Conservation (phyloP, 2,888 invertebrate species). For the Busseola fusca region DNA sequence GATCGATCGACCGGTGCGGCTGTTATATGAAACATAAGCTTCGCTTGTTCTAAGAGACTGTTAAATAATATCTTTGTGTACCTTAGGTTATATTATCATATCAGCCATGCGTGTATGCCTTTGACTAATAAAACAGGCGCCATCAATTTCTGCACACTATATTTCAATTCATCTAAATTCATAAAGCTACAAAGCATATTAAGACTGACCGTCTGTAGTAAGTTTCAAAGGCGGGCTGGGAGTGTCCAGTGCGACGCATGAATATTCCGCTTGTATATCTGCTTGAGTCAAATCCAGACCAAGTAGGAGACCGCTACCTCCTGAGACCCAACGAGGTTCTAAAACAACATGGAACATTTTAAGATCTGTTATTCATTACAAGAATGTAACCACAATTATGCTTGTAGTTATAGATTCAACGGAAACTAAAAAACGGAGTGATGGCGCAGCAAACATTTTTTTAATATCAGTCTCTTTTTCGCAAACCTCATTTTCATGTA, state of each 20-base stretch:
- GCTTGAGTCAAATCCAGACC: constrained; percentile 83
- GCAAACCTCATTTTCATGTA: neutral
- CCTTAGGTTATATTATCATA: neutral
- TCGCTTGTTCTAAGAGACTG: neutral
- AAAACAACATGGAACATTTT: constrained; percentile 45
- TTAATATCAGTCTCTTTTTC: neutral
- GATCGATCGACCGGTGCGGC: too few species aligned
- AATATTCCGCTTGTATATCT: constrained; percentile 84
- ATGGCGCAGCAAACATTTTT: neutral
- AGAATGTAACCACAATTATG: neutral
- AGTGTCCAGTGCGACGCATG: constrained; percentile 81
- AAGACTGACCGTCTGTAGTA: constrained; percentile 81
- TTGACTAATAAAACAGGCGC: neutral
- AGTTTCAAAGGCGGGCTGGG: constrained; percentile 79
- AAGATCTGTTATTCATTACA: neutral
- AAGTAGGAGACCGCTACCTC: constrained; percentile 79
- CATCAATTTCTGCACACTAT: constrained; percentile 23
- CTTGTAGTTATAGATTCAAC: neutral
- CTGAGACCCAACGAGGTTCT: constrained; percentile 85
- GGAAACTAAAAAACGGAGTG: neutral
- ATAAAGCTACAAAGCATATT: constrained; percentile 27
- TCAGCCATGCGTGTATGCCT: constrained; percentile 6
- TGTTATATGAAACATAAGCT: neutral
- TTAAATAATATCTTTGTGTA: constrained; percentile 2
- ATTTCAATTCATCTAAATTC: constrained; percentile 35